These are phyloP conservation scores for Cephus cinctus DNA, from an alignment of 1,140 invertebrate species.

Conservation along the genomic window DNA sequence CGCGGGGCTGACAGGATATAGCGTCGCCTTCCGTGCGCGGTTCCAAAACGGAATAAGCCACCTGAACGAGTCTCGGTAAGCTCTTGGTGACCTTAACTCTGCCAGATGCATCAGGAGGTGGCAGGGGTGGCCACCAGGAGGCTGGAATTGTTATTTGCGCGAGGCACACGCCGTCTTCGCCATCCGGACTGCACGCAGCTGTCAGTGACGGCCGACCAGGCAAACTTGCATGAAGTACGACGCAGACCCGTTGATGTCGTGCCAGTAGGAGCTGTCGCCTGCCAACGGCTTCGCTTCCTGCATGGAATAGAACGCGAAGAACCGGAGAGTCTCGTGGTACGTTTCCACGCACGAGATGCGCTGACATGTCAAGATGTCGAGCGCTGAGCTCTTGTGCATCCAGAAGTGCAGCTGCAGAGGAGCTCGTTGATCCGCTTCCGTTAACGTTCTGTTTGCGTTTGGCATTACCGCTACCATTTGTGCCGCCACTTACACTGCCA, in stretches of 20 bases:
- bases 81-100: slow-evolving; percentile 59
- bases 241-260: slow-evolving; percentile 67
- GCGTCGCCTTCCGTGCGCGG: slow-evolving; percentile 66
- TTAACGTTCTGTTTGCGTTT: too few species aligned
- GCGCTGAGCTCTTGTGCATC: slow-evolving; percentile 71
- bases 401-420: slow-evolving; percentile 42
- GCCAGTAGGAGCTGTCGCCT: slow-evolving; percentile 55
- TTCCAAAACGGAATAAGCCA: slow-evolving; percentile 82
- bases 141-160: slow-evolving; percentile 80
- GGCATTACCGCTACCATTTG: too few species aligned
- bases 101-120: slow-evolving; percentile 59
- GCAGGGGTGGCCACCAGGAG: slow-evolving; percentile 81
- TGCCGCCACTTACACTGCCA: too few species aligned
- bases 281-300: slow-evolving; percentile 74
- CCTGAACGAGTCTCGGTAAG: slow-evolving; percentile 70
- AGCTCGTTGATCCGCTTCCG: slow-evolving; percentile 35
- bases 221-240: slow-evolving; percentile 71
- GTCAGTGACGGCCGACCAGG: slow-evolving; percentile 61
- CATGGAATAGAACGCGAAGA: slow-evolving; percentile 84
- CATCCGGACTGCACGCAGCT: slow-evolving; percentile 83
- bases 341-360: slow-evolving; percentile 82
- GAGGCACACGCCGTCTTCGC: slow-evolving; percentile 85
- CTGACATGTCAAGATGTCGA: slow-evolving; percentile 82
- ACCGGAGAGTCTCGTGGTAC: slow-evolving; percentile 84
- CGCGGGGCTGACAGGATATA: slow-evolving; percentile 68